Evolutionary conservation across 2,888 invertebrate species (phyloP).

Genomic region (Rhogogaster chlorosoma): DNA sequence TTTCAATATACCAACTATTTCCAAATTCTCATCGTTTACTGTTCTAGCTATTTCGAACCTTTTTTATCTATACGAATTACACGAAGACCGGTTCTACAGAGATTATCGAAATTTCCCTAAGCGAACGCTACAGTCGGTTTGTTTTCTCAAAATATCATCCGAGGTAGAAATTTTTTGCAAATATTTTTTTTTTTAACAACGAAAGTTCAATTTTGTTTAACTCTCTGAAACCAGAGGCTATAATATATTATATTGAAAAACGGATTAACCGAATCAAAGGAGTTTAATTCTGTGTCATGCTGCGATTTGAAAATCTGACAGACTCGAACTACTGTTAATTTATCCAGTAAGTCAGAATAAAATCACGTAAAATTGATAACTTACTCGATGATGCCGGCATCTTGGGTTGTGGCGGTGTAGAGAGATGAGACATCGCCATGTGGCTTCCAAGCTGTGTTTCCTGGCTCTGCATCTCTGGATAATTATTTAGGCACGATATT

Average conservation of each 20-base stretch:
- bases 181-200: not conserved
- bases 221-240: not conserved
- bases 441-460: slow-evolving; percentile 66
- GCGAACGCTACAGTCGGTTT: not conserved
- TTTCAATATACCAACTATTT: not conserved
- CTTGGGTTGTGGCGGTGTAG: slow-evolving; percentile 62
- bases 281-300: not conserved
- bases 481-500: not conserved
- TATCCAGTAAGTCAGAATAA: not conserved
- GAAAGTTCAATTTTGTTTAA: not conserved
- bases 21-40: not conserved
- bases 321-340: not conserved
- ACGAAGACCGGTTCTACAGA: not conserved
- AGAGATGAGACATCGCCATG: slow-evolving; percentile 57
- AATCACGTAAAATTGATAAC: slow-evolving; percentile 54
- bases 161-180: not conserved
- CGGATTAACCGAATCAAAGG: not conserved
- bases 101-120: not conserved
- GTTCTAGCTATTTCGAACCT: not conserved
- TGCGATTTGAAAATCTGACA: not conserved
- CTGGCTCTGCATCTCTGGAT: slow-evolving; percentile 65
- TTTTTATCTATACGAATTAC: slow-evolving; percentile 4
- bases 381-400: slow-evolving; percentile 74
- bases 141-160: not conserved
- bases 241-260: too few relatives aligned